These are phyloP conservation scores for Danio albolineatus DNA, from an alignment of 2,797 vertebrate genomes.

Conservation along the genomic window DNA sequence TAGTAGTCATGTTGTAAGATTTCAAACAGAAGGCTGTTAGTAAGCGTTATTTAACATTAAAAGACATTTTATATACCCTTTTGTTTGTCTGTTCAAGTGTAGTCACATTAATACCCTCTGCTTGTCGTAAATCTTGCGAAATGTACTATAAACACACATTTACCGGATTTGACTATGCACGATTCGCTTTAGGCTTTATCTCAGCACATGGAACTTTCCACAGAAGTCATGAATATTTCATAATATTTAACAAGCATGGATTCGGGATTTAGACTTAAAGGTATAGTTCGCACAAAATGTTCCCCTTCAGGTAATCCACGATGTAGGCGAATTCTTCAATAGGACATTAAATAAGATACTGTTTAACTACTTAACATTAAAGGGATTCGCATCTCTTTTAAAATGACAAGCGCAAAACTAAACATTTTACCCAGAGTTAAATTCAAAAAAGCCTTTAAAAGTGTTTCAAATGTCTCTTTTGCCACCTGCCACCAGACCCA, in stretches of 20 bases:
- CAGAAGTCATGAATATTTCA: too few species aligned
- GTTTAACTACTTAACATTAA: neutral
- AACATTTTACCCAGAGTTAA: too few species aligned
- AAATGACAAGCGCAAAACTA: neutral
- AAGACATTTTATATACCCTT: too few species aligned
- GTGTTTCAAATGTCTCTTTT: neutral
- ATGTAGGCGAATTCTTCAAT: too few species aligned
- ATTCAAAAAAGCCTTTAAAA: neutral
- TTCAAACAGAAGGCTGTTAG: neutral
- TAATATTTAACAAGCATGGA: too few species aligned
- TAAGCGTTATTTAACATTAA: neutral
- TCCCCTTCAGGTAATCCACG: too few species aligned
- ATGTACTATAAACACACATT: neutral
- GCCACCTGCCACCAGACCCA: too few species aligned
- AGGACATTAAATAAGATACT: too few species aligned
- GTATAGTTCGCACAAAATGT: too few species aligned
- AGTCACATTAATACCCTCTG: neutral
- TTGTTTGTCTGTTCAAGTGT: neutral
- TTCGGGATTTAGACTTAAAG: too few species aligned
- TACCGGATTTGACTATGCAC: neutral
- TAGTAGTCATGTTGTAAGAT: neutral
- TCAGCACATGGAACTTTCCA: neutral
- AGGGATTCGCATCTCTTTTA: neutral
- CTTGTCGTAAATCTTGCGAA: neutral
- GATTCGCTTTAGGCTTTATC: neutral